These are phyloP conservation scores for Pissodes strobi DNA, from an alignment of 1,140 invertebrate genomes.

Conservation along the genomic window DNA sequence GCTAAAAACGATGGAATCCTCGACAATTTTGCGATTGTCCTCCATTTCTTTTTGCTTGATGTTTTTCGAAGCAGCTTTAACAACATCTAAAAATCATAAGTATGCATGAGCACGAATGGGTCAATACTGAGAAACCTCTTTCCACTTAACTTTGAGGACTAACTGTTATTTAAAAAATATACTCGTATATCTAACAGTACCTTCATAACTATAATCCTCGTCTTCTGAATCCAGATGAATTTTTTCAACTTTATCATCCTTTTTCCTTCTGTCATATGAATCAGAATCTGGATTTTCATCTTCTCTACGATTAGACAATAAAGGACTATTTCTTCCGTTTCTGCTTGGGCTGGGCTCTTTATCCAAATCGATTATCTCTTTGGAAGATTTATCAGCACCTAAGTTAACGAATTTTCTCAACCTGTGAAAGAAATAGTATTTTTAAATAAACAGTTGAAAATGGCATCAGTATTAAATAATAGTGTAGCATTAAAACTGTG, in stretches of 20 bases:
- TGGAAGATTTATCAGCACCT: slow-evolving; percentile 40
- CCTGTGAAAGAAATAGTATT: neutral
- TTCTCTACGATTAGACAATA: slow-evolving; percentile 39
- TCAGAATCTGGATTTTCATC: slow-evolving; percentile 57
- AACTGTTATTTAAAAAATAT: too few relatives aligned
- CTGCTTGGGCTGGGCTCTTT: slow-evolving; percentile 34
- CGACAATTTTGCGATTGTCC: slow-evolving; percentile 45
- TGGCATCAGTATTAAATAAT: too few relatives aligned
- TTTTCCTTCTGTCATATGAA: slow-evolving; percentile 54
- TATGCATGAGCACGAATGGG: too few relatives aligned
- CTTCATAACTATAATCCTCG: slow-evolving; percentile 70
- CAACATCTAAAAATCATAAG: slow-evolving; percentile 62
- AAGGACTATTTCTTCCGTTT: slow-evolving; percentile 52
- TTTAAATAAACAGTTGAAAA: too few relatives aligned
- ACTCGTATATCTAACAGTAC: too few relatives aligned
- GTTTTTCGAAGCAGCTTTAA: slow-evolving; percentile 66
- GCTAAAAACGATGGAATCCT: slow-evolving; percentile 46
- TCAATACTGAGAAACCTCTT: too few relatives aligned
- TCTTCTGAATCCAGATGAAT: slow-evolving; percentile 62
- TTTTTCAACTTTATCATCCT: slow-evolving; percentile 45
- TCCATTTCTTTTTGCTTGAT: slow-evolving; percentile 60
- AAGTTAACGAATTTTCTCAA: slow-evolving; percentile 69
- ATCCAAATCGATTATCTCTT: slow-evolving; percentile 26
- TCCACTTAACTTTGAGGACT: too few relatives aligned
- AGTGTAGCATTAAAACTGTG: too few relatives aligned